These are phyloP conservation scores for Lucifuga dentata DNA, from an alignment of 2,113 vertebrate species.

Conservation along the genomic window DNA sequence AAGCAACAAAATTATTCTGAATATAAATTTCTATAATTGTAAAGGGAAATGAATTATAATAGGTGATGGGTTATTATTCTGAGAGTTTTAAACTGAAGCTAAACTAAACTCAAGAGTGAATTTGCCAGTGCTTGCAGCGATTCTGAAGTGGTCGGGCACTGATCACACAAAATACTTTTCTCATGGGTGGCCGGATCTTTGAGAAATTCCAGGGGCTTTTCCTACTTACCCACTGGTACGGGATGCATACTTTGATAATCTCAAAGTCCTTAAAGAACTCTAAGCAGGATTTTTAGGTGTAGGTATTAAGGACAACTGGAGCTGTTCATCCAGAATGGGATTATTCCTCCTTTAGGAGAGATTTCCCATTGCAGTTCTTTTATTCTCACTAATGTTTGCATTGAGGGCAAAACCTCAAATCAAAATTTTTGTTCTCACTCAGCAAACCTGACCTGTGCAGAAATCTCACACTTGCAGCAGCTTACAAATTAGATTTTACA, in stretches of 20 bases:
- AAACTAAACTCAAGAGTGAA: slow-evolving; percentile 37
- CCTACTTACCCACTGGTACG: slow-evolving; percentile 25
- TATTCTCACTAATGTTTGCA: slow-evolving; percentile 39
- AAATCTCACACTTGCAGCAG: no score
- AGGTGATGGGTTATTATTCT: slow-evolving; percentile 39
- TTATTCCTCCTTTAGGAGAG: slow-evolving; percentile 52
- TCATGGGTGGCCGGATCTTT: slow-evolving; percentile 53
- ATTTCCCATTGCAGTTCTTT: slow-evolving; percentile 54
- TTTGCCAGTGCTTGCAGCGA: slow-evolving; percentile 39
- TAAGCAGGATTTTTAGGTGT: slow-evolving; percentile 58
- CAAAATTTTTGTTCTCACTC: slow-evolving; percentile 34
- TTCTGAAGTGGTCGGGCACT: slow-evolving; percentile 14
- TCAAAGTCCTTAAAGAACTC: slow-evolving; percentile 21
- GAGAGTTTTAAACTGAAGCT: slow-evolving; percentile 45
- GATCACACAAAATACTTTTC: slow-evolving; percentile 50
- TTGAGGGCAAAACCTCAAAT: slow-evolving; percentile 20
- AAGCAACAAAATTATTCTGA: slow-evolving; percentile 37
- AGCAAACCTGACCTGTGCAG: slow-evolving; percentile 17
- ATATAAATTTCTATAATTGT: slow-evolving; percentile 40
- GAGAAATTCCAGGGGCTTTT: slow-evolving; percentile 24
- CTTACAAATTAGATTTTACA: not conserved
- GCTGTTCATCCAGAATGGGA: slow-evolving; percentile 49
- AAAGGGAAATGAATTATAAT: slow-evolving; percentile 42
- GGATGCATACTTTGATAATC: slow-evolving; percentile 52
- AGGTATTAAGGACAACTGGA: slow-evolving; percentile 27